Evolutionary conservation across 2,797 vertebrate species (phyloP).

Genomic region (Brotula barbata): DNA sequence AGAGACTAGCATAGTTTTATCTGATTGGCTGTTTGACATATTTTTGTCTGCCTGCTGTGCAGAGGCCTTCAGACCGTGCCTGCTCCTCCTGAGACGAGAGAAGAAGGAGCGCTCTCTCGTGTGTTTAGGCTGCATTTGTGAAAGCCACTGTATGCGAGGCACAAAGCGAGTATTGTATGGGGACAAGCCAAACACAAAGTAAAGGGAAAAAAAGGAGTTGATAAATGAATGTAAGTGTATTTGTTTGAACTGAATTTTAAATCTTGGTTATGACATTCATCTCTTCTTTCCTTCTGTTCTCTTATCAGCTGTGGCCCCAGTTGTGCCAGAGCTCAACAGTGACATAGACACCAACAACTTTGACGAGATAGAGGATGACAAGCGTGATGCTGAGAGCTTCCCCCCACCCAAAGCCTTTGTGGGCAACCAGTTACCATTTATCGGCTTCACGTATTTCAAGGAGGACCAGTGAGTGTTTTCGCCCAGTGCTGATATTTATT

Average conservation of each 20-base stretch:
- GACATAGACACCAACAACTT: constrained; percentile 98
- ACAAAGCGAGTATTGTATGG: constrained; percentile 80
- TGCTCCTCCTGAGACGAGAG: constrained; percentile 20
- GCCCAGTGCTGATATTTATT: no score
- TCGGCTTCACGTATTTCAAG: constrained; percentile 97
- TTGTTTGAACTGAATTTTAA: no score
- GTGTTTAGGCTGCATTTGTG: constrained; percentile 51
- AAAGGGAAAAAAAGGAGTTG: no score
- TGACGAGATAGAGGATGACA: constrained; percentile 94
- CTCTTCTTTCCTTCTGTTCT: constrained; percentile 17
- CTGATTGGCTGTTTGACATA: constrained; percentile 62
- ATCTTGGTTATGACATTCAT: background rate
- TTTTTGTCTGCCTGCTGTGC: constrained; percentile 49
- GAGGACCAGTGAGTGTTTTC: constrained; percentile 89
- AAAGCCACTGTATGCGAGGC: constrained; percentile 74
- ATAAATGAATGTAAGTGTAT: no score
- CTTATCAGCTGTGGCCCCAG: constrained; percentile 90
- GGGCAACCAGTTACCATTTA: constrained; percentile 97
- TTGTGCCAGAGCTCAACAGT: constrained; percentile 93
- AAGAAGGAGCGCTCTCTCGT: constrained; percentile 20
- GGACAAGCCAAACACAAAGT: constrained; percentile 7
- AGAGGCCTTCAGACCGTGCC: constrained; percentile 31
- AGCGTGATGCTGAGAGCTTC: constrained; percentile 90
- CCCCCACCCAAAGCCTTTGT: constrained; percentile 93
- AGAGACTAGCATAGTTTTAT: constrained; percentile 50